A percentile compares a stretch with the other conserved stretches of the same genome.
phyloP scores from a whole-genome alignment of 1,140 invertebrate species.

The Luehdorfia chinensis region DNA sequence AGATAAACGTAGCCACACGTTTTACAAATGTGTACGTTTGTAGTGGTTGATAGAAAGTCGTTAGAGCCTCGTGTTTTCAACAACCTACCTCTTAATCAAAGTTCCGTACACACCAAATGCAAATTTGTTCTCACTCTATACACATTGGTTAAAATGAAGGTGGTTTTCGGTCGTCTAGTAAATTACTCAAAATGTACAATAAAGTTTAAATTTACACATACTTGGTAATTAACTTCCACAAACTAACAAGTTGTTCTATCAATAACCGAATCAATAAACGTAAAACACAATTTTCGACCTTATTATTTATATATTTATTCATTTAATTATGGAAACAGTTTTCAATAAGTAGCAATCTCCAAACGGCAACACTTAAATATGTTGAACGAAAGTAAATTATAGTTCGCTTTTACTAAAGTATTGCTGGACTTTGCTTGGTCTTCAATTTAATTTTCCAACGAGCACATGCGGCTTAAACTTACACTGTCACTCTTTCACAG shows the following conservation, averaged over 20 bases:
- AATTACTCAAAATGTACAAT: background rate
- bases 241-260: no score
- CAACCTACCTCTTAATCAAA: slow-evolving; percentile 7
- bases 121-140: slow-evolving; percentile 4
- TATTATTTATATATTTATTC: background rate
- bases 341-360: no score
- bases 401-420: no score
- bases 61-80: slow-evolving; percentile 4
- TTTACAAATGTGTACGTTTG: slow-evolving; percentile 10
- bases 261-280: no score
- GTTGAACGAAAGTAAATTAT: no score
- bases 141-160: background rate
- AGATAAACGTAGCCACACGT: slow-evolving; percentile 2
- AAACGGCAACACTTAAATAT: no score
- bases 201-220: background rate
- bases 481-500: no score
- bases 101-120: background rate
- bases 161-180: background rate
- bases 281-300: no score
- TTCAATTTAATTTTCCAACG: no score
- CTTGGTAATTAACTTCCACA: background rate
- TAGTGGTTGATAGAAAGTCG: slow-evolving; percentile 9
- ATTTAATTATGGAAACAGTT: no score
- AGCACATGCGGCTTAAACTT: no score
- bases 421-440: no score